Evolutionary conservation across 1,140 invertebrate species (phyloP).

Genomic region (Rhopalosiphum padi): DNA sequence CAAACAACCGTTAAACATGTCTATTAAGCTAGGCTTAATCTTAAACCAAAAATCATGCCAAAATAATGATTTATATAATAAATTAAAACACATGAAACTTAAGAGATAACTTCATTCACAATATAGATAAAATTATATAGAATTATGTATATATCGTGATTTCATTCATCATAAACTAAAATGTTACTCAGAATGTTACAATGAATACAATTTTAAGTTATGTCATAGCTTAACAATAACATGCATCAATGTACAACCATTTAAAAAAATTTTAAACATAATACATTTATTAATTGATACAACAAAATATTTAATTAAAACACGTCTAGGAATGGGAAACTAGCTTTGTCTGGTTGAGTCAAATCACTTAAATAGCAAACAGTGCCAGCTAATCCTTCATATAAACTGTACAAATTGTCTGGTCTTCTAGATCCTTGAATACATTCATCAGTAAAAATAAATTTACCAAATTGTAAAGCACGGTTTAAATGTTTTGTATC

Average conservation of each 20-base stretch:
- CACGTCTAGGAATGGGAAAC: conserved; percentile 83
- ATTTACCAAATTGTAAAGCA: conserved; percentile 79
- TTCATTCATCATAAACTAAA: background rate
- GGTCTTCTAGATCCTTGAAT: conserved; percentile 74
- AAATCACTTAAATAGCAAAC: conserved; percentile 83
- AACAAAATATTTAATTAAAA: conserved; percentile 54
- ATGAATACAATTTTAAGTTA: no score
- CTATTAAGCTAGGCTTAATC: background rate
- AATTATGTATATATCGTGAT: no score
- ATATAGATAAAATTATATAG: no score
- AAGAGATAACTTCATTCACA: background rate
- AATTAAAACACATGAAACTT: background rate
- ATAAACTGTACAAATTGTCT: conserved; percentile 83
- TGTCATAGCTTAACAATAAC: no score
- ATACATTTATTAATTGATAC: background rate
- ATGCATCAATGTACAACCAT: no score
- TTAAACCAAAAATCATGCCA: background rate
- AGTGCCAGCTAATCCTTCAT: conserved; percentile 86
- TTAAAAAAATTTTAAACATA: no score
- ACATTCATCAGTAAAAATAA: conserved; percentile 75
- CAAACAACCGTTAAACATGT: background rate
- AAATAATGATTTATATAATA: background rate
- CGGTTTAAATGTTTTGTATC: conserved; percentile 76
- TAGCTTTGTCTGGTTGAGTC: conserved; percentile 73
- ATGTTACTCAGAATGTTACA: no score